These are phyloP conservation scores for Aurelia sp. DNA, from an alignment of 30 jellyfish, hydroid and myxozoan genomes.

Conservation along the genomic window DNA sequence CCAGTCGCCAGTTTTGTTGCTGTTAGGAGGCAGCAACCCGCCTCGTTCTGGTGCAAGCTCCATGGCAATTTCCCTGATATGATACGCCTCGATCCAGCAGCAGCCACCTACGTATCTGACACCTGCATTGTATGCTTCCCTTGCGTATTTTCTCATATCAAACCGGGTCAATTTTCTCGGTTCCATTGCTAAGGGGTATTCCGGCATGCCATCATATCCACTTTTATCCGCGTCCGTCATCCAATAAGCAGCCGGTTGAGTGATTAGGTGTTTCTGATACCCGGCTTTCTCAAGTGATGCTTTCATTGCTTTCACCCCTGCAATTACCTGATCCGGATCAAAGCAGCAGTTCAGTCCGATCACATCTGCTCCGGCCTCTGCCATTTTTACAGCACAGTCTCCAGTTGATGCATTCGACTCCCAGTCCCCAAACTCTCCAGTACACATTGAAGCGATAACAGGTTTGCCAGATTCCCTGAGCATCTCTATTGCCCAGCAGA, in stretches of 20 bases:
- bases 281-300: slow-evolving; percentile 73
- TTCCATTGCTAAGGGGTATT: slow-evolving; percentile 40
- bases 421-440: slow-evolving; percentile 74
- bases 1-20: background rate
- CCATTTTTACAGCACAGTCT: slow-evolving; percentile 76
- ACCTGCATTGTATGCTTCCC: slow-evolving; percentile 54
- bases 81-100: slow-evolving; percentile 43
- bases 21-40: slow-evolving; percentile 10
- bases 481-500: slow-evolving; percentile 78
- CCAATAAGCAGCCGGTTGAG: slow-evolving; percentile 72
- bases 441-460: slow-evolving; percentile 59
- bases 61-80: slow-evolving; percentile 46
- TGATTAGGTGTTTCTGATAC: slow-evolving; percentile 43
- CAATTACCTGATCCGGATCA: slow-evolving; percentile 55
- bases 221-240: slow-evolving; percentile 73
- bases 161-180: slow-evolving; percentile 36
- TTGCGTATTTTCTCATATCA: slow-evolving; percentile 43
- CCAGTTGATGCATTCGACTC: slow-evolving; percentile 27
- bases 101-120: slow-evolving; percentile 59
- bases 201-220: slow-evolving; percentile 74
- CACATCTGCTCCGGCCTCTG: slow-evolving; percentile 84
- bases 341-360: slow-evolving; percentile 81
- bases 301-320: slow-evolving; percentile 58
- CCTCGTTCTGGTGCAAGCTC: slow-evolving; percentile 30
- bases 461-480: slow-evolving; percentile 58